phyloP scores from a whole-genome alignment of 2,113 vertebrate genomes.

The Plecotus auritus region DNA sequence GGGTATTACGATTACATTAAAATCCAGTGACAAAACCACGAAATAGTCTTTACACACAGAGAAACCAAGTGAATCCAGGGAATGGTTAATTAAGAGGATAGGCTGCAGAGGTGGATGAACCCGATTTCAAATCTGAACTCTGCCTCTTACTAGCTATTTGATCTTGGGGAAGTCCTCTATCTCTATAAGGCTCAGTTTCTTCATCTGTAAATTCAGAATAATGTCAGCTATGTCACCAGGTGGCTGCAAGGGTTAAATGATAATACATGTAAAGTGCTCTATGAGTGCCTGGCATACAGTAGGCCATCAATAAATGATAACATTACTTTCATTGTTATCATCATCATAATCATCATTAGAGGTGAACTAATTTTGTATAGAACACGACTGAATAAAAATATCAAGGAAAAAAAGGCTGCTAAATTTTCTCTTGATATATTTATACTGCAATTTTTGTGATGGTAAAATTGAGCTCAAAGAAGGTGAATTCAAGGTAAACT shows the following conservation, averaged over 20 bases:
- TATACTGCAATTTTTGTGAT: neutral
- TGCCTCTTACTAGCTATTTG: neutral
- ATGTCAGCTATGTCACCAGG: neutral
- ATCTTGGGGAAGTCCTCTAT: neutral
- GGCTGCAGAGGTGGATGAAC: neutral
- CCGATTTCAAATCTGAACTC: neutral
- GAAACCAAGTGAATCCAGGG: neutral
- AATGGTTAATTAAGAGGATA: neutral
- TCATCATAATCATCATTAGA: neutral
- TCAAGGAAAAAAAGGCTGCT: neutral
- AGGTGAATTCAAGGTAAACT: neutral
- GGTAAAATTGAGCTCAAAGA: neutral
- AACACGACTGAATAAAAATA: neutral
- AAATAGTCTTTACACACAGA: neutral
- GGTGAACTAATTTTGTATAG: neutral
- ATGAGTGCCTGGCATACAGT: neutral
- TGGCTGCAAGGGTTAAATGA: neutral
- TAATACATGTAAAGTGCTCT: neutral
- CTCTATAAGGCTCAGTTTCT: neutral
- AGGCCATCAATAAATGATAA: neutral
- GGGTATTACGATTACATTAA: neutral
- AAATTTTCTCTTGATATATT: neutral
- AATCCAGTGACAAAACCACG: neutral
- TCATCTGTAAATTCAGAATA: neutral
- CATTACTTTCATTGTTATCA: neutral